Evolutionary conservation across 2,888 invertebrate species (phyloP), one percentile per base, ranked within the genome.

Genomic region (Tetragonisca angustula): DNA sequence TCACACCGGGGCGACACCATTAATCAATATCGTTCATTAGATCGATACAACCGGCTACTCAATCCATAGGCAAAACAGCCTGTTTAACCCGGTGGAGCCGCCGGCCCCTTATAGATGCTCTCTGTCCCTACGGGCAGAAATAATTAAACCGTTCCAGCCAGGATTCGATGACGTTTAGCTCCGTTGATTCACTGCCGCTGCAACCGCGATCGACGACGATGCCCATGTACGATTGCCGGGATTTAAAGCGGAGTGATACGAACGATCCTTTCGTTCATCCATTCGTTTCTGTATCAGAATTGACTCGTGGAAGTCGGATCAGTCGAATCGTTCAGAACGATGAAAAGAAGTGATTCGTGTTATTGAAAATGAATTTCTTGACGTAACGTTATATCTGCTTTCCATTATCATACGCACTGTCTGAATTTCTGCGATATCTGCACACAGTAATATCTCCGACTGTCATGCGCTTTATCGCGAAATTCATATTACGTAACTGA

Each of bases 11-110:
- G 70, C 84, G 83, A 81, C 72, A 77, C 64, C 79, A 72, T 88
- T 84, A 88, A 90, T 89, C 88, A 89, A 90, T 90, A 88, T 81
- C 85, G 83, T 80, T 87, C 85, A 80, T 85, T 85, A 85, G 76
- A 85, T 85, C 81, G 85, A 80, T 79, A 75, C 79, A 72, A 81
- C 76, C 52, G 65, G 32, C 69, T 43, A 50, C 54, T 24, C 67
- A 21, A 78, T 77, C 72, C 62, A 27, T 43, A 9, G 15, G 69
- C 62, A n/a, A 72, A 83, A 68, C 69, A 62, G 52, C 27, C 50
- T 74, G 83, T 61, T 81, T 68, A 50, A 61, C 43, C n/a, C 43
- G 43, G 0, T 15, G 27, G 65, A 15, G 36, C 17, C 54, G 36
- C 17, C 54, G 32, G 56, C 13, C 69, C 83, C 77, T 77, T 81